Evolutionary conservation across 2,888 invertebrate species (phyloP).

Genomic region (Heliconius charithonia): DNA sequence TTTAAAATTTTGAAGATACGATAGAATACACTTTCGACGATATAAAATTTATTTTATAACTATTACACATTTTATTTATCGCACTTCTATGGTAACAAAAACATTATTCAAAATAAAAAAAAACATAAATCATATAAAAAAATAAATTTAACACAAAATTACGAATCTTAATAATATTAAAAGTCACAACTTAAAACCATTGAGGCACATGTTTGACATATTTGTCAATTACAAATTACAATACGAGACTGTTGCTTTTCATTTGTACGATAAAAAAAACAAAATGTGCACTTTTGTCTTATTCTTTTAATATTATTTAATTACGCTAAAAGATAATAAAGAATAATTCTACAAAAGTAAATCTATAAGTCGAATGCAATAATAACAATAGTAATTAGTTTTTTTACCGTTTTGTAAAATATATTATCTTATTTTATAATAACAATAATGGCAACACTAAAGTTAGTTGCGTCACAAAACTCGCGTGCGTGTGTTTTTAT

Average conservation of each 20-base stretch:
- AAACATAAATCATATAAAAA: background rate
- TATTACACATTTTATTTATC: background rate
- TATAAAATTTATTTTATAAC: background rate
- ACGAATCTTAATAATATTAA: constrained; percentile 14
- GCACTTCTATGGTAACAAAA: background rate
- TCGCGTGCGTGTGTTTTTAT: constrained; percentile 36
- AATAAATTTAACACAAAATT: background rate
- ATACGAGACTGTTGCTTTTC: constrained; percentile 13
- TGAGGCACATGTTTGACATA: constrained; percentile 35
- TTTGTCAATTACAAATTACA: constrained; percentile 33
- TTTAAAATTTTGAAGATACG: background rate
- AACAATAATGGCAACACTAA: constrained; percentile 27
- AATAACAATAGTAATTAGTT: background rate
- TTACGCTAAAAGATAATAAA: background rate
- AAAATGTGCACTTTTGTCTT: constrained; percentile 1
- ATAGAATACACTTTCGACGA: constrained; percentile 6
- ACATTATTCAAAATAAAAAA: background rate
- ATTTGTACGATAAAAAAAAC: background rate
- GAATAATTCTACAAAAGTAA: background rate
- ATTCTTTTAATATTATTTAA: background rate
- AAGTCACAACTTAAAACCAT: constrained; percentile 20
- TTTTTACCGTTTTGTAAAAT: background rate
- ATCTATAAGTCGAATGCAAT: background rate
- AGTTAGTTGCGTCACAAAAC: constrained; percentile 34
- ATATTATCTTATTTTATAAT: background rate